Evolutionary conservation across 1,140 invertebrate species (phyloP), one percentile per base, ranked within the genome.

Genomic region (Drosophila rufa): DNA sequence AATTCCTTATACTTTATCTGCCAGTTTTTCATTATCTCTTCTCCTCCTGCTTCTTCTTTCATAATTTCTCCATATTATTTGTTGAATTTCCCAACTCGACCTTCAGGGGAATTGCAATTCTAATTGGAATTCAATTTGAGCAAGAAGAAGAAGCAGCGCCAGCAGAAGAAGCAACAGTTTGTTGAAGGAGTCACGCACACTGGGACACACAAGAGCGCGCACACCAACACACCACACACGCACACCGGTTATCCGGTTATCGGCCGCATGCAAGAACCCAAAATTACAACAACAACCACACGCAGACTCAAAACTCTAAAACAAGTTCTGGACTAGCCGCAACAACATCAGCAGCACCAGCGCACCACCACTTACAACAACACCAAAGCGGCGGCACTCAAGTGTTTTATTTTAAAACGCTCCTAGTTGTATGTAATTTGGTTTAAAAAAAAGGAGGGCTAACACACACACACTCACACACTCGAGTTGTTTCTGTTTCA

Each of bases 171-270:
- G 84, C 84, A 89, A 89, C 84, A 89, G 84, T 89, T 87, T 89
- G 84, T 84, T 75, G 77, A 83, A 89, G 84, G 80, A 82, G 73
- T 57, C 78, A 84, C 56, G 55, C 60, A 67, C 65, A 61, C 64
- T 38, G 9, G 51, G 33, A 86, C 66, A 64, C 59, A 65, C 45
- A 53, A 53, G 50, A 53, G 30, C 17, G 50, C n/a, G 30, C 30
- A 56, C 43, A 46, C 53, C 47, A 70, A 55, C 57, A 58, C 43
- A 68, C 50, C 83, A 74, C 71, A 83, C 83, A 89, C 83, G 78
- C 83, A 86, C 82, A 87, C 84, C 84, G 84, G 84, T 89, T 84
- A 79, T n/a, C n/a, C n/a, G n/a, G 84, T 89, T 89, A 89, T 89
- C 80, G 81, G 58, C 77, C 79, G 83, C 83, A 87, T 89, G 83